A percentile compares a stretch with the other conserved stretches of the same genome.
These are phyloP conservation scores for Natator depressus DNA, from an alignment of 2,113 vertebrate genomes.

Conservation along the genomic window DNA sequence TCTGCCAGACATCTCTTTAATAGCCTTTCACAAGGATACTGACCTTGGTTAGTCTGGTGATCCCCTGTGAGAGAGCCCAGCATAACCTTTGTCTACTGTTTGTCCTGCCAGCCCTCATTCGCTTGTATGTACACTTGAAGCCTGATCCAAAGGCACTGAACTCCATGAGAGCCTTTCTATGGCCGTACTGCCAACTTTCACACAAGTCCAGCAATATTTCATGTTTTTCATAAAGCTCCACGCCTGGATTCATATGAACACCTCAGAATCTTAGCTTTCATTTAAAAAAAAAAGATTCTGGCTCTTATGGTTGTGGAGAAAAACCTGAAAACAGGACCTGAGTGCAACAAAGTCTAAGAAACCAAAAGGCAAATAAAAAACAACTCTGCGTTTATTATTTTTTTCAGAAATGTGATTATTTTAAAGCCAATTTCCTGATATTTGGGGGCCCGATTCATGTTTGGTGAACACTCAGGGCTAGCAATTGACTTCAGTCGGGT, in stretches of 20 bases:
- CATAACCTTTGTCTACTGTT: fast-evolving
- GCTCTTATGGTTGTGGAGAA: neutral
- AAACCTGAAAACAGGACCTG: neutral
- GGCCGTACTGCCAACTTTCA: fast-evolving
- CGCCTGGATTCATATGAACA: neutral
- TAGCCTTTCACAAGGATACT: neutral
- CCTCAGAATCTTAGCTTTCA: neutral
- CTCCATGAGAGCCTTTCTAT: neutral
- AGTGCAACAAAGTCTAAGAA: neutral
- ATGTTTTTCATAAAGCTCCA: neutral
- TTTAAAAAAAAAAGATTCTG: neutral
- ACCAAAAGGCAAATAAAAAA: neutral
- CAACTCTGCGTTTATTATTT: fast-evolving
- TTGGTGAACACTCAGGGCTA: neutral
- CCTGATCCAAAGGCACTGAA: neutral
- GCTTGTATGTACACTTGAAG: fast-evolving
- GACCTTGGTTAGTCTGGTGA: neutral
- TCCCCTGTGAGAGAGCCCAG: neutral
- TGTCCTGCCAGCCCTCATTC: neutral
- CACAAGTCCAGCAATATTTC: fast-evolving
- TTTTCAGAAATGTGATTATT: neutral
- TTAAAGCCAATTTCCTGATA: neutral
- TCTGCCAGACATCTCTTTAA: neutral
- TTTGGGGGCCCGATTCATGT: neutral
- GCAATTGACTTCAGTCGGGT: neutral